phyloP scores from a whole-genome alignment of 37 sponge, comb jelly and placozoan species.

The Axinella damicornis region DNA sequence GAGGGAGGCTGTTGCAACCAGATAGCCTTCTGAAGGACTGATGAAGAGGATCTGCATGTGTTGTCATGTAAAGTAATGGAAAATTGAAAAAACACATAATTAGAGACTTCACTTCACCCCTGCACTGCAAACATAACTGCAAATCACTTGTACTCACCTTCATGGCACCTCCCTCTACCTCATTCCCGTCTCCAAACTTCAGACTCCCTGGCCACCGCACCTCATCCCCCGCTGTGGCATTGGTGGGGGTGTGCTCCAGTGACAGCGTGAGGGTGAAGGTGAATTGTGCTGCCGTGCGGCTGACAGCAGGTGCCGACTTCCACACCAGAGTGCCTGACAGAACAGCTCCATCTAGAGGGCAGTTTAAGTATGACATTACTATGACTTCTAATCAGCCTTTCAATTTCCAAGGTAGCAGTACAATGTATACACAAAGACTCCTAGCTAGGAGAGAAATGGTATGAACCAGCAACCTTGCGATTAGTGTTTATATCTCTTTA shows the following conservation, averaged over 20 bases:
- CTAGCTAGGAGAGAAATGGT: no score
- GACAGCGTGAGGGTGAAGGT: slow-evolving; percentile 67
- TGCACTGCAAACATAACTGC: no score
- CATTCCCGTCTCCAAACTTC: slow-evolving; percentile 59
- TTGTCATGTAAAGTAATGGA: not conserved
- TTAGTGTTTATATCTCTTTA: no score
- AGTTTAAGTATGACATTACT: not conserved
- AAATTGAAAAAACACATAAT: not conserved
- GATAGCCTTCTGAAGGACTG: slow-evolving; percentile 17
- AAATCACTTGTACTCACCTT: no score
- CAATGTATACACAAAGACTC: no score
- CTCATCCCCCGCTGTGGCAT: slow-evolving; percentile 11
- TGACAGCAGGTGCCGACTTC: slow-evolving; percentile 2
- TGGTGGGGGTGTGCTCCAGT: slow-evolving; percentile 21
- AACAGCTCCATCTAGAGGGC: slow-evolving; percentile 62
- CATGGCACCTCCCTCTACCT: not conserved
- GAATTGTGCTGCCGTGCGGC: slow-evolving; percentile 62
- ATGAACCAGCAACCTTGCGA: no score
- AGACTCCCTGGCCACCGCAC: slow-evolving; percentile 29
- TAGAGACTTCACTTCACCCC: no score
- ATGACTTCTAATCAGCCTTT: not conserved
- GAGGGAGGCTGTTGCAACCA: slow-evolving; percentile 52
- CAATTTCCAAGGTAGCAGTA: not conserved
- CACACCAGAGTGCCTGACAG: slow-evolving; percentile 71
- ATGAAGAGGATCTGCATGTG: slow-evolving; percentile 11